Evolutionary conservation across 2,888 invertebrate genomes (phyloP), one percentile per base, ranked within the genome.

Genomic region (Hemicrepidius hirtus): DNA sequence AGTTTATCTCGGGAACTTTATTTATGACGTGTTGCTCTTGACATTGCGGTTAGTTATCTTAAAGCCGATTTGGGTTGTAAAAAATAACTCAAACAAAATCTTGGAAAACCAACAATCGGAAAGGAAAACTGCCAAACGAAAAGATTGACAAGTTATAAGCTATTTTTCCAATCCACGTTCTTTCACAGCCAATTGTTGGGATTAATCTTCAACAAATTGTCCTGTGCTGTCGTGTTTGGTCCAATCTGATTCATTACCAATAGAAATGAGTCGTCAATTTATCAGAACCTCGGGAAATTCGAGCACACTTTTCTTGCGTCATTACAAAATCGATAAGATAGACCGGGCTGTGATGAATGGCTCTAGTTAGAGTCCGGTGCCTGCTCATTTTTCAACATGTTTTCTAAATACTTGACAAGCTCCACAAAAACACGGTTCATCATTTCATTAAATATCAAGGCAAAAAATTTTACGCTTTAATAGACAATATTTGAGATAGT

Each of bases 131-230:
- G 40, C 13, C 40, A 40, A 4, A 32, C 13, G 13, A 40, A 40
- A 40, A 40, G 40, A 40, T 3, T 40, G 13, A 40, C 40, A 40
- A 13, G 3, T 40, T 13, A 40, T 40, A 40, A 13, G n/a, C 1
- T 3, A 13, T 40, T 13, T 40, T 13, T 40, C 13, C 41, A 12
- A 6, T 44, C 16, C 46, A 20, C 46, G 10, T 18, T 46, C 18
- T 46, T 46, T 46, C 40, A 40, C n/a, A 46, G 46, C 46, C 46
- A 20, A 18, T 46, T 40, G 57, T 40, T 12, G 13, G 57, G 18
- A 57, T 57, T 57, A 57, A 40, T 37, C 35, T 37, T 40, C 20
- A 21, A 40, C 57, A 57, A 57, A 57, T 57, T 20, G 57, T 40
- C 57, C 37, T 16, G 20, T 44, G 44, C 16, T 44, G 44, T 44